These are phyloP conservation scores for Oeneis ivallda DNA, from an alignment of 2,888 invertebrate genomes.

Conservation along the genomic window DNA sequence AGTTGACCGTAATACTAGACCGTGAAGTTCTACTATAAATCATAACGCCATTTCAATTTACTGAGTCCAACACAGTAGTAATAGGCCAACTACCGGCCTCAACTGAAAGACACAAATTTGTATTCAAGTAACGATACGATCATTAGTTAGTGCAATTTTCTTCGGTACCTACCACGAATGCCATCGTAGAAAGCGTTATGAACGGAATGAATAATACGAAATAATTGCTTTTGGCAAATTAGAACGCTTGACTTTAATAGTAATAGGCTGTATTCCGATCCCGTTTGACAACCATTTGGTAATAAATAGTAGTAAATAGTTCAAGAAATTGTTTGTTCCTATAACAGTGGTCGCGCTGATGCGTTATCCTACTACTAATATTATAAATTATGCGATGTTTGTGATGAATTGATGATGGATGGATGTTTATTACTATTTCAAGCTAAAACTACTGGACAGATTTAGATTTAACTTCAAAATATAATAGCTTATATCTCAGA, in stretches of 20 bases:
- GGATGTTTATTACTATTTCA: too few relatives aligned
- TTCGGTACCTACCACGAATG: constrained; percentile 60
- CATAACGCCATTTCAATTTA: constrained; percentile 78
- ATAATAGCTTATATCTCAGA: too few relatives aligned
- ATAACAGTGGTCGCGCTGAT: too few relatives aligned
- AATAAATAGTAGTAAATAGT: too few relatives aligned
- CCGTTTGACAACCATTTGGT: not conserved
- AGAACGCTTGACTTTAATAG: constrained; percentile 56
- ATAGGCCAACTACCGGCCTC: constrained; percentile 62
- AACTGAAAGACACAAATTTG: constrained; percentile 75
- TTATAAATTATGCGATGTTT: too few relatives aligned
- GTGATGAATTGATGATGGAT: too few relatives aligned
- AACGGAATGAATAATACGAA: constrained; percentile 50
- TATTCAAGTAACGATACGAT: constrained; percentile 77
- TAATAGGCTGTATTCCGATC: constrained; percentile 7
- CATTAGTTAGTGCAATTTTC: constrained; percentile 78
- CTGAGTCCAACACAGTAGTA: constrained; percentile 67
- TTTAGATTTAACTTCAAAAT: too few relatives aligned
- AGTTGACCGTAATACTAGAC: constrained; percentile 69
- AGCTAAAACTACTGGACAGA: too few relatives aligned
- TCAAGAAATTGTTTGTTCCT: too few relatives aligned
- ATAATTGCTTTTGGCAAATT: constrained; percentile 65
- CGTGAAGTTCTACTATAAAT: constrained; percentile 75
- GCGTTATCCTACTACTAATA: too few relatives aligned
- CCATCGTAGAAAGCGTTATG: constrained; percentile 54